Evolutionary conservation across 2,113 vertebrate genomes (phyloP), one percentile per base, ranked within the genome.

Genomic region (Riparia riparia): DNA sequence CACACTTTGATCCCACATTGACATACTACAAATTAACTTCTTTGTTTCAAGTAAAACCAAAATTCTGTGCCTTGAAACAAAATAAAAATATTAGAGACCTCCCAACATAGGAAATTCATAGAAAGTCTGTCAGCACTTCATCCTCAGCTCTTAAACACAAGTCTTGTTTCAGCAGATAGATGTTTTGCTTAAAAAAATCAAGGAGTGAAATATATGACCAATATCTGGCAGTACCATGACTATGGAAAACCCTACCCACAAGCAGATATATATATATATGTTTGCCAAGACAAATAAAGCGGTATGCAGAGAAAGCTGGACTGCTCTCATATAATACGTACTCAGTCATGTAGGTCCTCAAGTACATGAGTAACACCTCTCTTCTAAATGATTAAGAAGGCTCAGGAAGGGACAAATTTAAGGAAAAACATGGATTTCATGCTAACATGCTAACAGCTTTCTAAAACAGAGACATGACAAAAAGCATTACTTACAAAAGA

Each of bases 211-310:
- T 57, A 83, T 57, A 88, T 29, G 61, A 87, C 42, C 71, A 57
- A 26, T 73, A 81, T 77, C 85, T 95, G 87, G 70, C 85, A 96
- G 60, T 56, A 60, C 10, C 25, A 49, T 31, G 65, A 76, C 68
- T 76, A 31, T 41, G 54, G 73, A 89, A 76, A 93, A 89, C 91
- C 57, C 87, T 78, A 82, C 69, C 86, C 86, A 78, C 31, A 69
- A 50, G 60, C 83, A 92, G 47, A 96, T 51, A 82, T 7, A 37
- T 37, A 85, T 0, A 2, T 44, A n/a, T 16, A 72, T 12, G 19
- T 78, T 81, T 93, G 91, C 93, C 93, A 94, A 95, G 87, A 88
- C 82, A 96, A 96, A 96, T 44, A 90, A 78, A 90, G 49, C 50
- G 80, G 68, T 26, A 85, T 82, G 61, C 76, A 90, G 50, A 89